A percentile compares a stretch with the other conserved stretches of the same genome.
These are phyloP conservation scores for Hipparchia sbordonii DNA, from an alignment of 2,888 invertebrate genomes.

Conservation along the genomic window DNA sequence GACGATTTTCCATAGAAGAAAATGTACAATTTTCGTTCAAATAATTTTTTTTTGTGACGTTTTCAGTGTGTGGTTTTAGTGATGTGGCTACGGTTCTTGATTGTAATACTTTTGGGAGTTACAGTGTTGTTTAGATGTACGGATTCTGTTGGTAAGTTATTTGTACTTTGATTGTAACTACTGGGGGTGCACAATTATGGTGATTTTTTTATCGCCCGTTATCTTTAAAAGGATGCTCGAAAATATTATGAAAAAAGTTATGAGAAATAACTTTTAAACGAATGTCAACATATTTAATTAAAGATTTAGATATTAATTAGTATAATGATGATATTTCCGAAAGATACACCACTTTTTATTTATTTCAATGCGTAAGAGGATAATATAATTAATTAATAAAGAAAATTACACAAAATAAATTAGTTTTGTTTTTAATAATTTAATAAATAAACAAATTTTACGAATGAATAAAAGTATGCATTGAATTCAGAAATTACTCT, in stretches of 20 bases:
- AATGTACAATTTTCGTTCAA: slow-evolving; percentile 4
- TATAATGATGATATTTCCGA: too few relatives aligned
- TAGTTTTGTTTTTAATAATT: too few relatives aligned
- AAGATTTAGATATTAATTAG: too few relatives aligned
- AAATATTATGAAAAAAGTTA: not conserved
- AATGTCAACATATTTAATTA: not conserved
- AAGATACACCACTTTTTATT: too few relatives aligned
- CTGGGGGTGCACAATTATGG: not conserved
- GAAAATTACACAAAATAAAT: too few relatives aligned
- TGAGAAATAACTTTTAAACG: not conserved
- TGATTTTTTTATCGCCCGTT: not conserved
- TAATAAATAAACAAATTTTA: too few relatives aligned
- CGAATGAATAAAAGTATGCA: too few relatives aligned
- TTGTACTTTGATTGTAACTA: not conserved
- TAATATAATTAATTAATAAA: too few relatives aligned
- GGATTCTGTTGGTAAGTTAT: slow-evolving; percentile 73
- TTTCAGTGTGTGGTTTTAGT: slow-evolving; percentile 49
- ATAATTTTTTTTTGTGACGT: slow-evolving; percentile 28
- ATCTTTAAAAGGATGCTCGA: not conserved
- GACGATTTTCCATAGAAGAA: not conserved
- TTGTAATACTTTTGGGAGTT: slow-evolving; percentile 66
- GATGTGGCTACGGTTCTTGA: slow-evolving; percentile 62
- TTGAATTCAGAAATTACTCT: too few relatives aligned
- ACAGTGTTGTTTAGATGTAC: slow-evolving; percentile 73
- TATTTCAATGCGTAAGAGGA: too few relatives aligned